Conservation (phyloP, 2,113 vertebrate species). For the Meriones unguiculatus region DNA sequence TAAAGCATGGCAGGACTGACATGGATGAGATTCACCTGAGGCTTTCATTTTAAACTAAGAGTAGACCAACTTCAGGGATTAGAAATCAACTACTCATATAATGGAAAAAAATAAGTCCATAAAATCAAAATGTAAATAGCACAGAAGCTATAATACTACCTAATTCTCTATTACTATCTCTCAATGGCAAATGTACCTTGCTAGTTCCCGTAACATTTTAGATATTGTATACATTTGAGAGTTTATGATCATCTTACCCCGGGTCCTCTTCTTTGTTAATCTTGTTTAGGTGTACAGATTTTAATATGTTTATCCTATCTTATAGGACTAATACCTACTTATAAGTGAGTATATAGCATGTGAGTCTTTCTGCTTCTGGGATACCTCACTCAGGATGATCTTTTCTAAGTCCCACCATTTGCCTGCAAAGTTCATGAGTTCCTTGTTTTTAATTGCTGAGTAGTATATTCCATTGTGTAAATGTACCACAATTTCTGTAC, state of each 20-base stretch:
- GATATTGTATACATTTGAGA: neutral
- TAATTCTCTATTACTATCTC: neutral
- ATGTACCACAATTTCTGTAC: too few relatives aligned
- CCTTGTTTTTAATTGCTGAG: too few relatives aligned
- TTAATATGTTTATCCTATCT: too few relatives aligned
- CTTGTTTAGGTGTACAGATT: too few relatives aligned
- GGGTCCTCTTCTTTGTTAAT: too few relatives aligned
- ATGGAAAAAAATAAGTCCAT: neutral
- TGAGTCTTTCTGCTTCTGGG: too few relatives aligned
- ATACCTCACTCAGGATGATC: too few relatives aligned
- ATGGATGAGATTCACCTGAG: neutral
- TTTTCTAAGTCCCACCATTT: too few relatives aligned
- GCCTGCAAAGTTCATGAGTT: too few relatives aligned
- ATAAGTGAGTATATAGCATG: too few relatives aligned
- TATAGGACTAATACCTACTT: too few relatives aligned
- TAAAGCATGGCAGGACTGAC: neutral
- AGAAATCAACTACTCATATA: constrained; percentile 7
- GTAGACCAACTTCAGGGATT: neutral
- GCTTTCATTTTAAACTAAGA: neutral
- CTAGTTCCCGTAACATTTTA: neutral
- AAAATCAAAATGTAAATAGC: neutral
- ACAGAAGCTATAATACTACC: neutral
- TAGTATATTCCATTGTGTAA: too few relatives aligned
- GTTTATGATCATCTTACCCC: neutral
- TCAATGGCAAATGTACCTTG: neutral